These are phyloP conservation scores for Urophycis tenuis DNA, from an alignment of 2,797 vertebrate genomes.

Conservation along the genomic window DNA sequence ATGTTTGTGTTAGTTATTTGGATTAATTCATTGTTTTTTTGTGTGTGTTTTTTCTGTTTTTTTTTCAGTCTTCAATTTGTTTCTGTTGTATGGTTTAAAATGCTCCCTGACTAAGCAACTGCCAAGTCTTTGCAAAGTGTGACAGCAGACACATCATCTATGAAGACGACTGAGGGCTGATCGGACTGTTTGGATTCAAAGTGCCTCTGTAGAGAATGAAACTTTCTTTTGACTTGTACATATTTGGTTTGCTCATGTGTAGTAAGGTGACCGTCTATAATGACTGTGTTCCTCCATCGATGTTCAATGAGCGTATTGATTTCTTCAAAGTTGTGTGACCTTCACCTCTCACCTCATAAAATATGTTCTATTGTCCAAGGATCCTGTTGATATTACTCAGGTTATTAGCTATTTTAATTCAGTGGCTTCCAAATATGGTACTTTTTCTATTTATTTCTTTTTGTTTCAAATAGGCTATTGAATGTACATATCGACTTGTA, in stretches of 20 bases:
- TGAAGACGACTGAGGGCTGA: conserved; percentile 48
- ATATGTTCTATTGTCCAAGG: background rate
- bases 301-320: background rate
- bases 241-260: conserved; percentile 53
- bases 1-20: conserved; percentile 29
- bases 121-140: conserved; percentile 35
- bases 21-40: conserved; percentile 40
- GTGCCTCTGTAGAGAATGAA: conserved; percentile 59
- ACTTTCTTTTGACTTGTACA: conserved; percentile 57
- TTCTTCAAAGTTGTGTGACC: background rate
- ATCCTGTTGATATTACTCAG: background rate
- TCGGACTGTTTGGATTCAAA: conserved; percentile 64
- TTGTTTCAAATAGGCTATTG: background rate
- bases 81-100: conserved; percentile 20
- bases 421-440: background rate
- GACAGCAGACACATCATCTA: conserved; percentile 24
- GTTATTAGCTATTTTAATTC: background rate
- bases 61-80: background rate
- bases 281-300: background rate
- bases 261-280: conserved; percentile 21
- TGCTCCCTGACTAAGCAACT: conserved; percentile 20
- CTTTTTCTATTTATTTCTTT: background rate
- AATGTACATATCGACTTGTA: background rate
- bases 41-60: conserved; percentile 18
- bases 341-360: background rate